Evolutionary conservation across 2,113 vertebrate genomes (phyloP).

Genomic region (Forbesichthys papilliferus): DNA sequence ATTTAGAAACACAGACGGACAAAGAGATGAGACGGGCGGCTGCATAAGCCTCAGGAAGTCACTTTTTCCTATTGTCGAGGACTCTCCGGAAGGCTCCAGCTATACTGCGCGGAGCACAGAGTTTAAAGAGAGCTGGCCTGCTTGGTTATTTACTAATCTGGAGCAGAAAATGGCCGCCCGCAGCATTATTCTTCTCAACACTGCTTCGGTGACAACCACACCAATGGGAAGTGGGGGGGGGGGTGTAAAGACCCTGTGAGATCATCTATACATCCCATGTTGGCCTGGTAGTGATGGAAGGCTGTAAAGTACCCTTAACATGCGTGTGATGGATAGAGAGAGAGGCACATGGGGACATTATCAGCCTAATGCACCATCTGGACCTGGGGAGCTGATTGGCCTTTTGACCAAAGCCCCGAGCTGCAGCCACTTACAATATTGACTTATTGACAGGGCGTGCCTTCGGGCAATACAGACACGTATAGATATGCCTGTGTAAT

Average conservation of each 20-base stretch:
- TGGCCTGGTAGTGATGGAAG: slow-evolving; percentile 11
- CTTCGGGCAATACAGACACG: slow-evolving; percentile 38
- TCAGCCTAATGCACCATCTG: slow-evolving; percentile 67
- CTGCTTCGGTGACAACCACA: slow-evolving; percentile 10
- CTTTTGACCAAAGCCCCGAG: slow-evolving; percentile 57
- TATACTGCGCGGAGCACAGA: slow-evolving; percentile 25
- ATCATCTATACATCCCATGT: background rate
- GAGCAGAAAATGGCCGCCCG: background rate
- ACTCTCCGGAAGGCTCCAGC: slow-evolving; percentile 46
- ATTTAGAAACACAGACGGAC: slow-evolving; percentile 66
- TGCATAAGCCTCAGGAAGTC: slow-evolving; percentile 49
- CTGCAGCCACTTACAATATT: slow-evolving; percentile 47
- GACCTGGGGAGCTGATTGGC: slow-evolving; percentile 60
- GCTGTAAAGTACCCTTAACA: slow-evolving; percentile 38
- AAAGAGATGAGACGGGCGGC: slow-evolving; percentile 33
- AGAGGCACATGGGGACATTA: slow-evolving; percentile 60
- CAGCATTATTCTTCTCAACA: background rate
- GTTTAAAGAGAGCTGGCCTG: slow-evolving; percentile 43
- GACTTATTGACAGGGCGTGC: slow-evolving; percentile 61
- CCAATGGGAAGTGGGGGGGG: background rate
- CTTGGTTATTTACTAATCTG: slow-evolving; percentile 25
- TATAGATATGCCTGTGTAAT: slow-evolving; percentile 46
- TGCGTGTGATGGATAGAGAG: slow-evolving; percentile 30
- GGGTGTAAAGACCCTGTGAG: slow-evolving; percentile 9
- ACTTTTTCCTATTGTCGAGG: slow-evolving; percentile 22